Base-by-base conservation (phyloP, 2,888 invertebrate genomes). In the Clostera curtula region DNA sequence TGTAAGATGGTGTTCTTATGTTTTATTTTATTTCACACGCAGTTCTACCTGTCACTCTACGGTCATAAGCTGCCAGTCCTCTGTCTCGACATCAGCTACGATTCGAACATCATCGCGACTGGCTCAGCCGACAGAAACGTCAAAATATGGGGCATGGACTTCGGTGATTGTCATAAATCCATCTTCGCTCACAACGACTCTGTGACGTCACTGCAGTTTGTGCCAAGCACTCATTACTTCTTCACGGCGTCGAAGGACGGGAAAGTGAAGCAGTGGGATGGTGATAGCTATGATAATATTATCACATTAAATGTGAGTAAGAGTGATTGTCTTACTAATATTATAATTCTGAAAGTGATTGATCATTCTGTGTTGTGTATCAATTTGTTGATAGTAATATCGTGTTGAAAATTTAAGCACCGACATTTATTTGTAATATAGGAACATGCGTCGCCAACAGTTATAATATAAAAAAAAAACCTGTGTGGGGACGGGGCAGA, bases 111-210 rank as follows among this genome's bases (percentile, higher is more conserved):
- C 12, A 92, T 98, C 40, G 94, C 90, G 5, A 97, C 98, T 0
- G 98, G 98, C 4, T 97, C 98, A 2, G 93, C 94, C 0, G 99
- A 99, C 82, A 88, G 97, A 19, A 97, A 95, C 67, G 89, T 98
- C 13, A 97, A 98, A 84, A 91, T 99, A 37, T 99, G 98, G 98
- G 98, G 98, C 16, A 87, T 98, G 77, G 97, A 98, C 75, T 98
- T 97, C 68, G 98, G 98, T n/a, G 97, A 99, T 70, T 98, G 97
- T 51, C 98, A 97, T 76, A 90, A 90, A 56, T 97, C 97, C 0
- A 87, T 98, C 45, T 96, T 97, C 70, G 98, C 97, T 0, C 98
- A 99, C 69, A 96, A 98, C 55, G 97, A 97, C 69, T 94, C 97
- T 0, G 90, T 99, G 5, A 96, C 95, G 33, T 89, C 92, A 15